Evolutionary conservation across 2,797 vertebrate species (phyloP).

Genomic region (Loris lydekkerianus): DNA sequence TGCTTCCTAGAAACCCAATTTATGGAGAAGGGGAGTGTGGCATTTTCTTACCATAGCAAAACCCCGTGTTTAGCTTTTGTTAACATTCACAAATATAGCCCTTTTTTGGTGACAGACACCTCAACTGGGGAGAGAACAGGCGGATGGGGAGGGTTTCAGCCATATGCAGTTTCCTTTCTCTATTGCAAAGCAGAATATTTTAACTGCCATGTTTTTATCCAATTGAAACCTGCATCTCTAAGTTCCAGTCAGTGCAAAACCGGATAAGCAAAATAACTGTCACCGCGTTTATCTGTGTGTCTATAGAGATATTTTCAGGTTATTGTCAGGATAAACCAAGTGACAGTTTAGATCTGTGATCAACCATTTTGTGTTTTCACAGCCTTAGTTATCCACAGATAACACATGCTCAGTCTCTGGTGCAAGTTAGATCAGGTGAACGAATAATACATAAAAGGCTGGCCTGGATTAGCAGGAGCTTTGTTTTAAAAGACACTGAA

Average conservation of each 20-base stretch:
- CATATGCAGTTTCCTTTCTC: slow-evolving; percentile 61
- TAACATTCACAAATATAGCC: slow-evolving; percentile 90
- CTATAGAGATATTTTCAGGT: slow-evolving; percentile 85
- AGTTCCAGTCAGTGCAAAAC: slow-evolving; percentile 82
- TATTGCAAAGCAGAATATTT: slow-evolving; percentile 77
- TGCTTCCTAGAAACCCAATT: slow-evolving; percentile 94
- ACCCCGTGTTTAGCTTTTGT: slow-evolving; percentile 90
- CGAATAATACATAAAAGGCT: slow-evolving; percentile 84
- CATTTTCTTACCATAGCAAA: slow-evolving; percentile 91
- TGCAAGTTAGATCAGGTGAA: slow-evolving; percentile 88
- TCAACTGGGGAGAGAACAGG: slow-evolving; percentile 58
- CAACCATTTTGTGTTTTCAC: slow-evolving; percentile 84
- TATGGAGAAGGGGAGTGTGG: slow-evolving; percentile 93
- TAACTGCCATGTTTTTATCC: slow-evolving; percentile 75
- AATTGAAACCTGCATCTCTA: slow-evolving; percentile 78
- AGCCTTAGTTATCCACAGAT: slow-evolving; percentile 86
- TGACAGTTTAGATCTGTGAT: slow-evolving; percentile 89
- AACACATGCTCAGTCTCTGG: slow-evolving; percentile 83
- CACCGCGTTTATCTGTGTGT: slow-evolving; percentile 56
- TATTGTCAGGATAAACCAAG: slow-evolving; percentile 87
- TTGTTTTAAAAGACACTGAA: slow-evolving; percentile 84
- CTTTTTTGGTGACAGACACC: slow-evolving; percentile 60
- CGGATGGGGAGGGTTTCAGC: slow-evolving; percentile 56
- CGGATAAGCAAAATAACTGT: slow-evolving; percentile 80
- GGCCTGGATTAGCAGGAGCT: slow-evolving; percentile 83